Evolutionary conservation across 2,888 invertebrate species (phyloP), one percentile per base, ranked within the genome.

Genomic region (Lepetodrilus schrolli): DNA sequence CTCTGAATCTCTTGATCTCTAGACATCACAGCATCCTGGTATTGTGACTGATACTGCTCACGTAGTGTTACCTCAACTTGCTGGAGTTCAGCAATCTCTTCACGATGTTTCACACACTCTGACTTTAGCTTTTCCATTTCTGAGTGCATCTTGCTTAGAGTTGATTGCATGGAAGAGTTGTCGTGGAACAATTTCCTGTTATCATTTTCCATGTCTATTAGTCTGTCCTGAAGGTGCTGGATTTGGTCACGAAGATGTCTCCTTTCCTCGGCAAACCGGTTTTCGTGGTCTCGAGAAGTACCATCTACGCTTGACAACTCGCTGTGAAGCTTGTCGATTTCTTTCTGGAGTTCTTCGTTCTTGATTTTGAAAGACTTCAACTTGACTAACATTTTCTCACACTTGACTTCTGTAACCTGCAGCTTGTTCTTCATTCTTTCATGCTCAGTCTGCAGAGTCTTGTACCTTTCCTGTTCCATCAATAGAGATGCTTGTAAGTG

Each of bases 301-400:
- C 43, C 68, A 43, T 68, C 43, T 26, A 47, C 47, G 38, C 26
- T 68, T 21, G 43, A 58, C 66, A 70, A 21, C 51, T 75, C 71
- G 21, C 10, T 21, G 23, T 75, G 58, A 23, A 71, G 65, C 26
- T 50, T 51, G 3, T 23, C 69, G 21, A 72, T 26, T 20, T 72
- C 50, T 8, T 65, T 76, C 72, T 84, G 86, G n/a, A 90, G 78
- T 58, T 84, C 82, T 70, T 91, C 91, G 82, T 89, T 90, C 78
- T 89, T 91, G 72, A 90, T 90, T 90, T 96, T 96, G 72, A 95
- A 93, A 87, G 95, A 95, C 89, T 96, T 96, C 50, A 96, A 91
- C 90, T 96, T 96, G 84, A 95, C 94, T 82, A 96, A 91, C 79
- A 96, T 92, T 91, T 95, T 96, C 1, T 93, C 93, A 36, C 94